These are phyloP conservation scores for Melipona bicolor DNA, from an alignment of 2,888 invertebrate species.

Conservation along the genomic window DNA sequence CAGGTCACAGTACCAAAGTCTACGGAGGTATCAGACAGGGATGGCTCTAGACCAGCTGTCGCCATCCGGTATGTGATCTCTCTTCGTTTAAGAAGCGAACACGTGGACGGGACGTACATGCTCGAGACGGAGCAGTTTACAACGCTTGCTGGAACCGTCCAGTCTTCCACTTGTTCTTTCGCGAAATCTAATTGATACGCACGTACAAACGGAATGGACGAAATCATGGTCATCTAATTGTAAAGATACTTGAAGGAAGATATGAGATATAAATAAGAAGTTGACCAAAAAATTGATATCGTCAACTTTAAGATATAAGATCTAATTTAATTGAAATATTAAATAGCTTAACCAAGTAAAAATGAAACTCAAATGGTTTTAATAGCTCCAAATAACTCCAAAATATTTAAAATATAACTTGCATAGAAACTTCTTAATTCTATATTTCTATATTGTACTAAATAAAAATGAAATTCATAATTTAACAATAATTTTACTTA, in stretches of 20 bases:
- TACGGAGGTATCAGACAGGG: slow-evolving; percentile 53
- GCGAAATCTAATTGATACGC: neutral
- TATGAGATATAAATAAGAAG: neutral
- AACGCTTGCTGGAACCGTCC: neutral
- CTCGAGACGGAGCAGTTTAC: slow-evolving; percentile 8
- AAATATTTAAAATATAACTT: no score
- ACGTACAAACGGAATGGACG: neutral
- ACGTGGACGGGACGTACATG: slow-evolving; percentile 31
- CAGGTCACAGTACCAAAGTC: slow-evolving; percentile 70
- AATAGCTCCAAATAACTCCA: no score
- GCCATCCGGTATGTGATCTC: slow-evolving; percentile 58
- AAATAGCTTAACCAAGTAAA: neutral
- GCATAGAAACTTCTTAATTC: no score
- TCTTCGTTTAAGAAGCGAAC: slow-evolving; percentile 28
- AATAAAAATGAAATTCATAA: no score
- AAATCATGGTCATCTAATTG: neutral
- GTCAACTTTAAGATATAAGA: neutral
- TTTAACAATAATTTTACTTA: no score
- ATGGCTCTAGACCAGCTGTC: slow-evolving; percentile 68
- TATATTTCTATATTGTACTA: no score
- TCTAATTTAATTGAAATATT: neutral
- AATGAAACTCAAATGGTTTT: neutral
- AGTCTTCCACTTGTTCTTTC: neutral
- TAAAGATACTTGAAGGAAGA: neutral
- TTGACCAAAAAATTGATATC: neutral